A percentile compares a stretch with the other conserved stretches of the same genome.
phyloP scores from a whole-genome alignment of 2,888 invertebrate species.

The Gnatocerus cornutus region DNA sequence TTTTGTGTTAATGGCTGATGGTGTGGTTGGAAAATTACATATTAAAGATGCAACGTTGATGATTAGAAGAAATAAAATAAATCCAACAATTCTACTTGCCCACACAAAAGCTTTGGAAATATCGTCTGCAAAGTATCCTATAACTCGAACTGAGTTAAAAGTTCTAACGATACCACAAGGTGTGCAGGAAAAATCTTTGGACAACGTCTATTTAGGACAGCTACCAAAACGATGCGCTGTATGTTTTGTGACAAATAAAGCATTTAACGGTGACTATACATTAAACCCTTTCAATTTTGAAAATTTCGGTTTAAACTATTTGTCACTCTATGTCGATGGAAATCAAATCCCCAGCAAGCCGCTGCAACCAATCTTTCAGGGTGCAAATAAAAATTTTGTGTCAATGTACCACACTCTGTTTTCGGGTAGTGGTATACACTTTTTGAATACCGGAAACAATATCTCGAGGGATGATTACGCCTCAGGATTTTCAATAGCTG shows the following conservation, averaged over 20 bases:
- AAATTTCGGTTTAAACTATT: slow-evolving; percentile 5
- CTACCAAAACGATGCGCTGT: slow-evolving; percentile 62
- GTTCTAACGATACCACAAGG: slow-evolving; percentile 54
- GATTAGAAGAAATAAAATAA: no score
- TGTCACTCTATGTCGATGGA: slow-evolving; percentile 6
- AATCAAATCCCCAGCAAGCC: slow-evolving; percentile 54
- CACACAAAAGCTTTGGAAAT: slow-evolving; percentile 55
- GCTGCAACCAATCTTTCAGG: slow-evolving; percentile 51
- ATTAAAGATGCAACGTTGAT: slow-evolving; percentile 54
- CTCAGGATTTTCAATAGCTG: slow-evolving; percentile 2
- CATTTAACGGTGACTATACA: slow-evolving; percentile 51
- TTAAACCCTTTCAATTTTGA: slow-evolving; percentile 19
- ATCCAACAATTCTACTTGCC: slow-evolving; percentile 55
- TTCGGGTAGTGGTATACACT: slow-evolving; percentile 42
- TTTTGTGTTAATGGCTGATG: slow-evolving; percentile 2
- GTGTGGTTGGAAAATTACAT: slow-evolving; percentile 43
- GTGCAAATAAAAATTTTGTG: slow-evolving; percentile 45
- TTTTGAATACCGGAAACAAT: not conserved
- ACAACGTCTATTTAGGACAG: slow-evolving; percentile 61
- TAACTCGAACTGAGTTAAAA: slow-evolving; percentile 55
- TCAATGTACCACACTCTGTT: slow-evolving; percentile 53
- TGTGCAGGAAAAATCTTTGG: slow-evolving; percentile 58
- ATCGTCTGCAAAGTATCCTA: slow-evolving; percentile 55
- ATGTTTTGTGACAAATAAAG: slow-evolving; percentile 57
- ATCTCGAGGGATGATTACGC: slow-evolving; percentile 3